These are phyloP conservation scores for Aurelia sp. DNA, from an alignment of 30 jellyfish, hydroid and myxozoan species.

Conservation along the genomic window DNA sequence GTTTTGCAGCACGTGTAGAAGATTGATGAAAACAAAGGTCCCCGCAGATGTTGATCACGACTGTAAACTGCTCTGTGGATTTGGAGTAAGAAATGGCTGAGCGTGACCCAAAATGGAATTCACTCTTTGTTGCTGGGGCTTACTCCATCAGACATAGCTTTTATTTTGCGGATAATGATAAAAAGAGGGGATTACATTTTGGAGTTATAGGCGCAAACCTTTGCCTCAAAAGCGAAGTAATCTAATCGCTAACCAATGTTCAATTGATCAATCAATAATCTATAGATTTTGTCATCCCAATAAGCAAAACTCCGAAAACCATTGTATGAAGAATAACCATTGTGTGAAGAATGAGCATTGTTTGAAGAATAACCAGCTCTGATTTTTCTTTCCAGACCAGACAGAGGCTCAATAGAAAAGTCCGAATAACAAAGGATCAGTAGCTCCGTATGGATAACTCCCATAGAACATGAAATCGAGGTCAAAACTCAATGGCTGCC, in stretches of 20 bases:
- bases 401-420: no score
- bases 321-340: no score
- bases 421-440: no score
- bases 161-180: constrained; percentile 23
- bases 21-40: constrained; percentile 1
- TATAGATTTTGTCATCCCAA: not conserved
- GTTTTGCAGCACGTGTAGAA: constrained; percentile 13
- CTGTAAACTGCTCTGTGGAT: constrained; percentile 5
- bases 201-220: constrained; percentile 4
- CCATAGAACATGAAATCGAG: no score
- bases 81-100: constrained; percentile 10
- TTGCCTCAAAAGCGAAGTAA: not conserved
- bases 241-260: not conserved
- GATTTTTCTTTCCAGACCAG: no score
- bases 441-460: no score
- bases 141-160: constrained; percentile 30
- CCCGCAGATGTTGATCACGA: not conserved
- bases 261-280: not conserved
- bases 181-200: not conserved
- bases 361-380: no score
- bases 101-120: constrained; percentile 45
- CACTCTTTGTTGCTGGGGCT: constrained; percentile 15
- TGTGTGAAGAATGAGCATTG: no score
- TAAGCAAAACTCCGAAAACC: no score
- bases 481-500: no score